Base-by-base conservation (phyloP, 2,888 invertebrate genomes). In the Anarsia innoxiella region DNA sequence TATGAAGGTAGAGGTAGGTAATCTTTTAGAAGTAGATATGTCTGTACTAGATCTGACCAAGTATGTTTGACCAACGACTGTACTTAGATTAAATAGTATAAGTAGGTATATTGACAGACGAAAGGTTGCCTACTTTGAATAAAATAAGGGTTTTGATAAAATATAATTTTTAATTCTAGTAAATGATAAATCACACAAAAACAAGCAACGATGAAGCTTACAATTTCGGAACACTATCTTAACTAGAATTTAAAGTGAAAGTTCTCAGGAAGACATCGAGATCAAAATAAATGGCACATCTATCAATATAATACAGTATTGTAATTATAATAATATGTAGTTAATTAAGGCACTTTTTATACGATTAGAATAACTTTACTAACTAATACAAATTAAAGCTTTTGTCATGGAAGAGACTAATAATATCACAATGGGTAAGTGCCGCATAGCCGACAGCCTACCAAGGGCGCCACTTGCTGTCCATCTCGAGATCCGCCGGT, bases 391-490 rank as follows among this genome's bases (percentile, higher is more conserved):
- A 63, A 83, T 78, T 84, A 83, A 84, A 84, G 84, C 83, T 83
- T 84, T 83, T 73, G 53, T 72, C 60, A 55, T 80, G 82, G 80
- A 83, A 79, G 79, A 80, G 65, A 70, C 67, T 74, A 68, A 53
- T 62, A 59, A 68, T 82, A 83, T 83, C 83, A 83, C 83, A 83
- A 71, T 69, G 45, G 3, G 25, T 6, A 19, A 43, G 53, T 46
- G 45, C 13, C 25, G 26, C 37, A 26, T 48, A 42, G 40, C 40
- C 31, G 19, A 37, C 23, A 37, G 36, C 27, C 31, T 62, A 84
- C 84, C 84, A 84, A 29, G 84, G 84, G 42, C 84, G 79, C 84
- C 84, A 84, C 50, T 79, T 77, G 49, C 61, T 69, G 32, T 80
- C 78, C 12, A 69, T 66, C 39, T 79, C 64, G 37, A 53, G 49